Evolutionary conservation across 2,888 invertebrate genomes (phyloP), one percentile per base, ranked within the genome.

Genomic region (Steinernema scapterisci): DNA sequence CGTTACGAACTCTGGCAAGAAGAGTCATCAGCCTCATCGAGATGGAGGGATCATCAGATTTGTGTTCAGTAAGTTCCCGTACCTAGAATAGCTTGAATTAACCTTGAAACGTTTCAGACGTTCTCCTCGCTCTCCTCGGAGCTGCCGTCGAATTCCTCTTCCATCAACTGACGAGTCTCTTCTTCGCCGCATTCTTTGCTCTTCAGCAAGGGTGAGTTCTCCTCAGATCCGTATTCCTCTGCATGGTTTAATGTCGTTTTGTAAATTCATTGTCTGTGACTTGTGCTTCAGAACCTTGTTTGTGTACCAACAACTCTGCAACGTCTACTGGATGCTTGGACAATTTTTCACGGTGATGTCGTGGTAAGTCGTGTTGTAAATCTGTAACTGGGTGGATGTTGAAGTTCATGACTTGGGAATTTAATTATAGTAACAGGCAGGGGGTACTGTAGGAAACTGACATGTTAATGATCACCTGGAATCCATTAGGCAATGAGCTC

Each of bases 191-290:
- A 11, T 27, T 63, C 25, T 63, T 63, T 27, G 27, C 31, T 38
- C 23, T 63, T 63, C 63, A 63, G 27, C 27, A 25, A 27, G 63
- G 63, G 63, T 63, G 31, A 31, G 63, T 16, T 13, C 5, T 19
- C 13, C 13, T 48, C 48, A 48, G 19, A n/a, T n/a, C n/a, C n/a
- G n/a, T n/a, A n/a, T n/a, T 38, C 9, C 9, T 38, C 38, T 38
- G 38, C 38, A 38, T 38, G 38, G 3, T 38, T 38, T 38, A 38
- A 38, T 38, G 38, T 38, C 38, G 38, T 38, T 38, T 31, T 38
- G 63, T 63, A 63, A 25, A 31, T 31, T 11, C n/a, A 31, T 63
- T 31, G 63, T 63, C 63, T 63, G 63, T 63, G 63, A 63, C 63
- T 27, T 31, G 16, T 16, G 3, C 31, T 54, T 63, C 31, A 63